Conservation (phyloP, 2,888 invertebrate genomes). For the Cotesia congregata region DNA sequence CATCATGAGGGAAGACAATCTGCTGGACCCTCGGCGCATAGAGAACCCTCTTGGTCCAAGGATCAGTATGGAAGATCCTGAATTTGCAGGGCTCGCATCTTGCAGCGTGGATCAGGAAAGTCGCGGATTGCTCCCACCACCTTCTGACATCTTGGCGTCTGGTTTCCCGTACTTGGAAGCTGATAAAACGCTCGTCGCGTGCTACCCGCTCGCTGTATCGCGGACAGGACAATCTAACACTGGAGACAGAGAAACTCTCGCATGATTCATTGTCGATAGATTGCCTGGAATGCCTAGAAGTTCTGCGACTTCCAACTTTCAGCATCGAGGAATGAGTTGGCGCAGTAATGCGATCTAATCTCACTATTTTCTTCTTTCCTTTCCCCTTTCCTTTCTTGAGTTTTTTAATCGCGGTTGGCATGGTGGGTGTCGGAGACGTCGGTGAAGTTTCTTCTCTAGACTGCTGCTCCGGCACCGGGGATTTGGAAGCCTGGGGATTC, state of each 20-base stretch:
- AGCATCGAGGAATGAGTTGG: conserved; percentile 78
- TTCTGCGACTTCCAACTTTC: conserved; percentile 60
- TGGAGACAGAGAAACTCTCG: conserved; percentile 21
- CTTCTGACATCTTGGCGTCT: conserved; percentile 54
- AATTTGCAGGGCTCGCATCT: conserved; percentile 50
- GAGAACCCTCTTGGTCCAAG: conserved; percentile 55
- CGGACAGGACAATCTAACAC: conserved; percentile 53
- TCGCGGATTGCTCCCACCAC: conserved; percentile 59
- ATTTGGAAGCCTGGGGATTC: conserved; percentile 54
- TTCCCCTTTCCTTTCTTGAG: conserved; percentile 48
- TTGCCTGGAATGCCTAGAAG: conserved; percentile 27
- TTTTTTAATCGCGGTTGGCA: conserved; percentile 28
- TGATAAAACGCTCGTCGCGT: conserved; percentile 49
- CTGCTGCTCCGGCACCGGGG: conserved; percentile 58
- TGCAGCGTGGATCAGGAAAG: conserved; percentile 50
- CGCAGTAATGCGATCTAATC: conserved; percentile 75
- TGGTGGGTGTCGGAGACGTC: conserved; percentile 9
- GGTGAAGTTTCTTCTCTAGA: conserved; percentile 62
- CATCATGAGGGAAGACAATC: conserved; percentile 45
- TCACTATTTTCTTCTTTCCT: conserved; percentile 25
- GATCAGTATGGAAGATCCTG: conserved; percentile 56
- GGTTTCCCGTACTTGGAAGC: conserved; percentile 54
- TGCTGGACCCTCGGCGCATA: conserved; percentile 54
- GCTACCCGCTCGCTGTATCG: conserved; percentile 53
- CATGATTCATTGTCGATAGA: conserved; percentile 22